Percentiles rank a stretch among this genome's conserved stretches.
Evolutionary conservation across 2,797 vertebrate genomes (phyloP).

Genomic region (Knipowitschia caucasica): DNA sequence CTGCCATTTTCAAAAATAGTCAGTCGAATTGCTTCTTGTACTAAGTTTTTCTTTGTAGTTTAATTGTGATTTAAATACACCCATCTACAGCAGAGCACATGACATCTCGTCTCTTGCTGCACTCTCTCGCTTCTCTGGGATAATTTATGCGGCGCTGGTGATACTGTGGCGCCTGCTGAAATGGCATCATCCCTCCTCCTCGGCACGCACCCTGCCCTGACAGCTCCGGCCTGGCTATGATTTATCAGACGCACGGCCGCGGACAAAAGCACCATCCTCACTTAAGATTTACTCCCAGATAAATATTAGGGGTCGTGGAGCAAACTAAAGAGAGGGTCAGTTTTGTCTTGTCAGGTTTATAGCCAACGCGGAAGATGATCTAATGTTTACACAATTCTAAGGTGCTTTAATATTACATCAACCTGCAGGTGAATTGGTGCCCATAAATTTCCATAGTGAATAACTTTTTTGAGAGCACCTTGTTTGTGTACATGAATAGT

Average conservation of each 20-base stretch:
- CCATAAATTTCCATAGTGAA: neutral
- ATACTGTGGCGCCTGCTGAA: conserved; percentile 65
- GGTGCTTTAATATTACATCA: neutral
- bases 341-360: conserved; percentile 30
- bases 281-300: conserved; percentile 61
- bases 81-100: conserved; percentile 43
- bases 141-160: conserved; percentile 72
- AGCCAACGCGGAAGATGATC: conserved; percentile 25
- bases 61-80: conserved; percentile 7
- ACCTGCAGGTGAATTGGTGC: neutral
- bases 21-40: no score
- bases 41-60: neutral
- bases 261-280: conserved; percentile 45
- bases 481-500: no score
- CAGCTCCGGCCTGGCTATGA: conserved; percentile 57
- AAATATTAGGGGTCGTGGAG: conserved; percentile 51
- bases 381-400: conserved; percentile 18
- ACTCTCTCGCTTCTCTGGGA: conserved; percentile 53
- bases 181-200: conserved; percentile 68
- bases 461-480: no score
- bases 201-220: conserved; percentile 52
- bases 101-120: conserved; percentile 52
- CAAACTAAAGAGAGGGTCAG: conserved; percentile 50
- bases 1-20: no score
- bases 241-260: conserved; percentile 65